Base-by-base conservation (phyloP, 2,113 vertebrate species). In the Ochotona curzoniae region DNA sequence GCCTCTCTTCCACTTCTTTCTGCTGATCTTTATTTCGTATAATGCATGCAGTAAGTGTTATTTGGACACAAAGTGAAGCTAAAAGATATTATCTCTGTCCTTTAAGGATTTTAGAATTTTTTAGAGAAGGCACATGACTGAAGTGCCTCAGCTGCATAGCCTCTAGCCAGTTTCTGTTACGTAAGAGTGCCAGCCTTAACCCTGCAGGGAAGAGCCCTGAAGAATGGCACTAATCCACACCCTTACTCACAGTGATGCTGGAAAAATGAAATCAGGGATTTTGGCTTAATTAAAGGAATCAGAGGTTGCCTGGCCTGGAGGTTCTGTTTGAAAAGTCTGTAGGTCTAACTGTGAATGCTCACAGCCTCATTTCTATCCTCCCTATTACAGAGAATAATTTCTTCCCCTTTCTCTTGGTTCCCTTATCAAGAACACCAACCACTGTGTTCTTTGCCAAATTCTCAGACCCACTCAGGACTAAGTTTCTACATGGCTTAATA, bases 401-500 rank as follows among this genome's bases (percentile, higher is more conserved):
- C 96, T 95, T 93, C 93, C 90, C 84, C 84, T 90, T 81, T 93
- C 90, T 96, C 87, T 95, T 90, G 90, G 87, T 23, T 54, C 93
- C 73, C 44, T 91, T 74, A 91, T 78, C 84, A 96, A 96, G 78
- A 93, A 70, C 63, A 93, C 38, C 83, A 87, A 75, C 67, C 35
- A 70, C 51, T 60, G 61, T 96, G 71, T 80, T 49, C 8, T 89
- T 84, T 85, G 96, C 95, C 93, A 95, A 91, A 84, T 95, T 90
- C 93, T 94, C 78, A 91, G 74, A 71, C 57, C 78, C 73, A 84
- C 89, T 89, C 26, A 93, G 81, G 83, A 89, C 70, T 20, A 25
- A 74, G 73, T 95, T 87, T 94, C 54, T 81, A 69, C 54, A 73
- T 60, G 26, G 83, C 71, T 94, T 93, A 89, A 86, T 30, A 73